These are phyloP conservation scores for Sesamia inferens DNA, from an alignment of 2,888 invertebrate genomes.

Conservation along the genomic window DNA sequence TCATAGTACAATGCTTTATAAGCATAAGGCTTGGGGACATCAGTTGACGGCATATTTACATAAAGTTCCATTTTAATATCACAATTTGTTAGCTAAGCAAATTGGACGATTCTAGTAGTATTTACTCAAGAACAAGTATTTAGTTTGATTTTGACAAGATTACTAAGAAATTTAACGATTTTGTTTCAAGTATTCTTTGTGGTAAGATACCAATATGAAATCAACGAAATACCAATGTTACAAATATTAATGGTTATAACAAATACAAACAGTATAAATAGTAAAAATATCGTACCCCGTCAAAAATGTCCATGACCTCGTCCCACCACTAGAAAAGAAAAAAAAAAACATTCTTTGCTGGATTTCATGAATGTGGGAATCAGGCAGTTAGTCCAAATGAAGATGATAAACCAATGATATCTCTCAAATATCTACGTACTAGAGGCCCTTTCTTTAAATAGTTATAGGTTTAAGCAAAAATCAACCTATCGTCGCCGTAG, in stretches of 20 bases:
- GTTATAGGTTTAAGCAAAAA: neutral
- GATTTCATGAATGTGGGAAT: constrained; percentile 62
- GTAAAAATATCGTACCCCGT: constrained; percentile 94
- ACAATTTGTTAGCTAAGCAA: constrained; percentile 39
- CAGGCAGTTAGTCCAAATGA: constrained; percentile 54
- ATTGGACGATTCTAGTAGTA: constrained; percentile 5
- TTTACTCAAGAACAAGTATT: neutral
- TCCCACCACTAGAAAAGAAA: constrained; percentile 98
- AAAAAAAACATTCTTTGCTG: constrained; percentile 81
- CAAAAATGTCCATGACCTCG: constrained; percentile 98
- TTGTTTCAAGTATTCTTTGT: neutral
- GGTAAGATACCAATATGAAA: constrained; percentile 14
- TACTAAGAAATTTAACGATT: neutral
- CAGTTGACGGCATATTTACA: constrained; percentile 49
- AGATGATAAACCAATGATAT: constrained; percentile 13
- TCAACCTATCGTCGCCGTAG: no score
- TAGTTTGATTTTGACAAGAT: neutral
- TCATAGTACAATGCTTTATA: constrained; percentile 61
- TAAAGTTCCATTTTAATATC: constrained; percentile 18
- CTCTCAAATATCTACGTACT: constrained; percentile 9
- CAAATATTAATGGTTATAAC: constrained; percentile 72
- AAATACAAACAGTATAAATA: constrained; percentile 80
- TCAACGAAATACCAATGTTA: constrained; percentile 21
- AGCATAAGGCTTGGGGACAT: constrained; percentile 39
- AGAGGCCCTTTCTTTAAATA: neutral